A percentile compares a stretch with the other conserved stretches of the same genome.
These are phyloP conservation scores for Sebastes reedi DNA, from an alignment of 2,797 vertebrate species.

Conservation along the genomic window DNA sequence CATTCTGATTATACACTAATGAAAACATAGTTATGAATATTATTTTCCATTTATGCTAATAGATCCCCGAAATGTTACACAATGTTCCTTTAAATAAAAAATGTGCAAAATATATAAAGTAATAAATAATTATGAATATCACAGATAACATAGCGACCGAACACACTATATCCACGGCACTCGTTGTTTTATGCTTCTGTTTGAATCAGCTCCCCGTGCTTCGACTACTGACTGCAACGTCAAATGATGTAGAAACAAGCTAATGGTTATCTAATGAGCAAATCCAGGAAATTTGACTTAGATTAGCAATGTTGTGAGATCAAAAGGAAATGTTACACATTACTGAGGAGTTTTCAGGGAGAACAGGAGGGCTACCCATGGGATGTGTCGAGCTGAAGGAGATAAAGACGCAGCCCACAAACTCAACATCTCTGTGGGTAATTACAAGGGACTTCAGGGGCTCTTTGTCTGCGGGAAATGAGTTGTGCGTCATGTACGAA, in stretches of 20 bases:
- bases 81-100: not conserved
- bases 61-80: too few species aligned
- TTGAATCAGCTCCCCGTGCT: not conserved
- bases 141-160: not conserved
- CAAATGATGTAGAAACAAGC: conserved; percentile 35
- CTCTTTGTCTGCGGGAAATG: conserved; percentile 61
- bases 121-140: not conserved
- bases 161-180: not conserved
- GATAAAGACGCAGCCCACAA: conserved; percentile 55
- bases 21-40: too few species aligned
- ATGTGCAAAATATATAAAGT: not conserved
- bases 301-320: conserved; percentile 51
- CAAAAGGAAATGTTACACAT: conserved; percentile 45
- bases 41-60: too few species aligned
- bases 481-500: conserved; percentile 38
- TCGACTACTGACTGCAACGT: conserved; percentile 34
- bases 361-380: conserved; percentile 45
- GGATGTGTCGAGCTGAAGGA: conserved; percentile 49
- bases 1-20: too few species aligned
- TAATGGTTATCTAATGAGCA: conserved; percentile 38
- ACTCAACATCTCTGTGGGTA: conserved; percentile 57
- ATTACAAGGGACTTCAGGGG: conserved; percentile 62
- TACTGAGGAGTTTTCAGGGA: conserved; percentile 11
- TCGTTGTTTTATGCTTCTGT: not conserved
- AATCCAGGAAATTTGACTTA: conserved; percentile 31